Base-by-base conservation (phyloP, 2,113 vertebrate species). In the Bombycilla garrulus region DNA sequence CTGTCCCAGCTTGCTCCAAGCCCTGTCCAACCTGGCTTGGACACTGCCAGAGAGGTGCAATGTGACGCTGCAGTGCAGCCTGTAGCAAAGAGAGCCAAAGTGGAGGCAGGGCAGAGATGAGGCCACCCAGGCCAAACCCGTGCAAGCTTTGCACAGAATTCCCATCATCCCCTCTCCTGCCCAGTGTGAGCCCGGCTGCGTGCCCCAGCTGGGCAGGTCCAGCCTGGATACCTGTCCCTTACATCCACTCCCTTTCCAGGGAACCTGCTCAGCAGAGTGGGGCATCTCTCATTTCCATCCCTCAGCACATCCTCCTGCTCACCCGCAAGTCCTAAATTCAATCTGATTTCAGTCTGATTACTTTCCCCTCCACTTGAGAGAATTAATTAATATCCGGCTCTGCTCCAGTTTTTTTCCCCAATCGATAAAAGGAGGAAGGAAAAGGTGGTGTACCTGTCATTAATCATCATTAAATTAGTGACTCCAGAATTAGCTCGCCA, bases 331-430 rank as follows among this genome's bases (percentile, higher is more conserved):
- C 97, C 94, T 89, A 86, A 66, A 92, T 88, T 77, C 31, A 1
- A 66, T 88, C 92, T 93, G 95, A 97, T 97, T 96, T 97, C 86
- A 92, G 88, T 40, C 96, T 97, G 97, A 98, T 98, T 97, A 96
- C 91, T 96, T 96, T 97, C 91, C 89, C 95, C 95, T 96, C 92
- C 79, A 79, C 77, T 81, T 90, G 94, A 96, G 97, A 97, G 96
- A 95, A 96, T 97, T 97, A 97, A 98, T 98, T 98, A 97, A 96
- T 96, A 96, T 95, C 97, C 67, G 2, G 38, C 22, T 29, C 86
- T 35, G 51, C 81, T 92, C 88, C 8, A 25, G 61, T 25, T 77
- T 77, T 57, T 69, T 26, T 2, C 13, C 33, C 90, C 92, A 91
- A 82, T 97, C 78, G 67, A 96, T 97, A 76, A 93, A 92, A 97